phyloP scores from a whole-genome alignment of 2,888 invertebrate species.

The Mythimna ferrago region DNA sequence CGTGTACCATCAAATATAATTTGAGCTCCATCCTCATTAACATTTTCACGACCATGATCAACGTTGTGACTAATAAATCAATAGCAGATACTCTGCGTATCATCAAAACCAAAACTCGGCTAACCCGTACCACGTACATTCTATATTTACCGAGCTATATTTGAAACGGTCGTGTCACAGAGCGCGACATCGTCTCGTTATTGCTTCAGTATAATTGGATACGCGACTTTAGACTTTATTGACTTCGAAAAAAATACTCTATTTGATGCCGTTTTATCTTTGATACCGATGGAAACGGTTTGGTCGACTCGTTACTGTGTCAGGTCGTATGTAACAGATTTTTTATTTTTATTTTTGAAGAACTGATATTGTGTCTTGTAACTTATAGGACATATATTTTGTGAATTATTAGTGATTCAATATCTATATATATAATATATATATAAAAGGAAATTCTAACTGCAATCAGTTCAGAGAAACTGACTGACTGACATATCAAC shows the following conservation, averaged over 20 bases:
- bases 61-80: conserved; percentile 59
- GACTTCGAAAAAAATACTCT: conserved; percentile 51
- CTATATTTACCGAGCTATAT: conserved; percentile 86
- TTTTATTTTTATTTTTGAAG: background rate
- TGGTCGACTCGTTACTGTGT: conserved; percentile 25
- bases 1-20: background rate
- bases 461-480: no score
- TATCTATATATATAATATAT: no score
- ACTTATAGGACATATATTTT: background rate
- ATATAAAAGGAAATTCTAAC: no score
- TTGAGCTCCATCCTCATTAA: conserved; percentile 9
- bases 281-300: conserved; percentile 27
- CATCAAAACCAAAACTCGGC: conserved; percentile 62
- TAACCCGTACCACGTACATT: conserved; percentile 77
- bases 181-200: conserved; percentile 80
- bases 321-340: conserved; percentile 4
- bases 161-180: conserved; percentile 84
- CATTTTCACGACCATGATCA: conserved; percentile 26
- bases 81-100: conserved; percentile 59
- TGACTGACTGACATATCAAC: no score
- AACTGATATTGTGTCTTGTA: background rate
- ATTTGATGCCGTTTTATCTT: conserved; percentile 42
- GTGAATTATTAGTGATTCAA: no score
- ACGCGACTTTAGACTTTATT: conserved; percentile 70
- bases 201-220: conserved; percentile 64